phyloP scores from a whole-genome alignment of 2,113 vertebrate genomes.

The Pleuronectes platessa region DNA sequence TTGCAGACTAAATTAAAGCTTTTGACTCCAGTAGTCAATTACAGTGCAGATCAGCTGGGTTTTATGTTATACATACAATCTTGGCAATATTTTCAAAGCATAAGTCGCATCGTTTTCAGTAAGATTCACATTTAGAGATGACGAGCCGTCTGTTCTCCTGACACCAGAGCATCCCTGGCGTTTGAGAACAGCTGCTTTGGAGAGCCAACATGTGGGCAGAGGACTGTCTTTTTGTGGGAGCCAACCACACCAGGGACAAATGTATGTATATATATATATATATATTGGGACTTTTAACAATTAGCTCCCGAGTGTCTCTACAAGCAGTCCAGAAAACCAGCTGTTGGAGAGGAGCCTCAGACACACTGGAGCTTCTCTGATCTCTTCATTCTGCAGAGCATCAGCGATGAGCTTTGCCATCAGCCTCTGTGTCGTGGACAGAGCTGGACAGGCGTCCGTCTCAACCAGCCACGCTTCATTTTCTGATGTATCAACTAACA shows the following conservation, averaged over 20 bases:
- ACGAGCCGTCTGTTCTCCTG: conserved; percentile 8
- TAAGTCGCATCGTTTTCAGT: conserved; percentile 8
- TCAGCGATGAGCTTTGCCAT: conserved; percentile 28
- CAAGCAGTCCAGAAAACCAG: conserved; percentile 53
- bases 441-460: conserved; percentile 10
- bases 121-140: neutral
- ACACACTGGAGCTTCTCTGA: conserved; percentile 13
- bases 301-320: conserved; percentile 37
- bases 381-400: conserved; percentile 17
- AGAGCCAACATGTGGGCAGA: conserved; percentile 14
- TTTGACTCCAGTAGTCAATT: conserved; percentile 58
- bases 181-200: conserved; percentile 8
- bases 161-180: conserved; percentile 64
- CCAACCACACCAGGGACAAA: neutral
- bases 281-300: conserved; percentile 27
- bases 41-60: conserved; percentile 41
- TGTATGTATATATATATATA: neutral
- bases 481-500: conserved; percentile 21
- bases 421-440: conserved; percentile 34
- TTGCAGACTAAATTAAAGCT: conserved; percentile 36
- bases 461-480: neutral
- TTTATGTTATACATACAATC: conserved; percentile 63
- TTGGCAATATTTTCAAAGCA: conserved; percentile 33
- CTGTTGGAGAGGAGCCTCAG: conserved; percentile 7
- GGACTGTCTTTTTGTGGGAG: conserved; percentile 6